Percentiles rank a stretch among this genome's conserved stretches.
phyloP scores from a whole-genome alignment of 2,888 invertebrate species.

The Cyrtodaria siliqua region DNA sequence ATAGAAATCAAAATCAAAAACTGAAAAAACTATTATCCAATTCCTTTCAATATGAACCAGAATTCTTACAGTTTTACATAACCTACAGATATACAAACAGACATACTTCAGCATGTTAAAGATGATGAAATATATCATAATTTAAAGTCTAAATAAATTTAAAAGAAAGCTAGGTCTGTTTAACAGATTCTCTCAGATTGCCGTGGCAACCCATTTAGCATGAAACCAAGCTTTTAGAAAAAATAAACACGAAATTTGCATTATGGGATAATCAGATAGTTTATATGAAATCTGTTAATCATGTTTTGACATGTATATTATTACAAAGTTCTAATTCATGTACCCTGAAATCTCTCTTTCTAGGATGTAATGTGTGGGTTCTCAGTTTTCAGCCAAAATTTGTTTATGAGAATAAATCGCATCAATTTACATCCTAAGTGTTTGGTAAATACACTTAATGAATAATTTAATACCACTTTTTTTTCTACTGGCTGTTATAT shows the following conservation, averaged over 20 bases:
- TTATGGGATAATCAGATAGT: slow-evolving; percentile 50
- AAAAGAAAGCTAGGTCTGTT: neutral
- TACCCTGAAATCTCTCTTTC: no score
- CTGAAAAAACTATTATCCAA: no score
- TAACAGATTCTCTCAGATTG: neutral
- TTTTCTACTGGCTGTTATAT: no score
- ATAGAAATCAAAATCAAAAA: no score
- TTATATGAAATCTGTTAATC: slow-evolving; percentile 50
- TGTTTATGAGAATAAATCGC: slow-evolving; percentile 58
- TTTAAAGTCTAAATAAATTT: no score
- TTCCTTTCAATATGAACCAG: no score
- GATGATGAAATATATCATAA: no score
- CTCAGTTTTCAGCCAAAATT: slow-evolving; percentile 26
- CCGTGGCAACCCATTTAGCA: slow-evolving; percentile 1
- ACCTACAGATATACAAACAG: no score
- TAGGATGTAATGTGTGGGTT: no score
- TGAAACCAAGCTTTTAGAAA: slow-evolving; percentile 8
- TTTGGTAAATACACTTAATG: slow-evolving; percentile 50
- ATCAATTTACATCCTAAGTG: slow-evolving; percentile 48
- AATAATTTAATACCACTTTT: slow-evolving; percentile 55
- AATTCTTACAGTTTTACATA: no score
- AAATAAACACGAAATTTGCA: slow-evolving; percentile 61
- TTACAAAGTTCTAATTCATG: no score
- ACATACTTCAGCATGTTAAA: no score
- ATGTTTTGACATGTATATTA: slow-evolving; percentile 57